Evolutionary conservation across 2,888 invertebrate genomes (phyloP), one percentile per base, ranked within the genome.

Genomic region (Willowsia nigromaculata): DNA sequence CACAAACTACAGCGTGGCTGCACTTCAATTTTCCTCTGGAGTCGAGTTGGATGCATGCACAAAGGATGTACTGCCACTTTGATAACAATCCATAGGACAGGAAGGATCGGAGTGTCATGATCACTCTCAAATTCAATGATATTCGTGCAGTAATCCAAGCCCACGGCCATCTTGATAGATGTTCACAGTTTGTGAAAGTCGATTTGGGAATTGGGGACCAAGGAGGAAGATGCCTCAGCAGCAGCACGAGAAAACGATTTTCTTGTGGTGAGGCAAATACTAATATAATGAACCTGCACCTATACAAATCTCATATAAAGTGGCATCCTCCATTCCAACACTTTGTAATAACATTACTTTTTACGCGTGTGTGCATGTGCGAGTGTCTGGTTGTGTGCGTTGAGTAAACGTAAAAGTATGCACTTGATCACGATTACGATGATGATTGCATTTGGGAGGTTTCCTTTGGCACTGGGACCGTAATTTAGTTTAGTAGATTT

Each of bases 151-250:
- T 65, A 47, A 37, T 74, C 74, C 65, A 43, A 62, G 85, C 85
- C 78, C 62, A 85, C 27, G 85, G 78, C 76, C 68, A 85, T 85
- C 78, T 85, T 85, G 76, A 85, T 65, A 65, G 85, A 85, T 85
- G 85, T 85, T 85, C 85, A 47, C 85, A 85, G 62, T 85, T 85
- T 85, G 76, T 78, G 62, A 78, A 85, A 85, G 85, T 85, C 85
- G 78, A 85, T 85, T 85, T 85, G 85, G 78, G 85, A 78, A 47
- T 85, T 85, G 76, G 85, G 85, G 85, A 85, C 50, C 37, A 22
- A 25, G 59, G 59, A 13, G 59, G 59, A n/a, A 59, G 30, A 59
- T 59, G 59, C 59, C 59, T 4, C 13, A 22, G 71, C 22, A 50
- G 22, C 43, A 40, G 74, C 4, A 33, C 11, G 40, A 78, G 40